A percentile compares a stretch with the other conserved stretches of the same genome.
phyloP scores from a whole-genome alignment of 2,888 invertebrate genomes.

The Nephrotoma appendiculata region DNA sequence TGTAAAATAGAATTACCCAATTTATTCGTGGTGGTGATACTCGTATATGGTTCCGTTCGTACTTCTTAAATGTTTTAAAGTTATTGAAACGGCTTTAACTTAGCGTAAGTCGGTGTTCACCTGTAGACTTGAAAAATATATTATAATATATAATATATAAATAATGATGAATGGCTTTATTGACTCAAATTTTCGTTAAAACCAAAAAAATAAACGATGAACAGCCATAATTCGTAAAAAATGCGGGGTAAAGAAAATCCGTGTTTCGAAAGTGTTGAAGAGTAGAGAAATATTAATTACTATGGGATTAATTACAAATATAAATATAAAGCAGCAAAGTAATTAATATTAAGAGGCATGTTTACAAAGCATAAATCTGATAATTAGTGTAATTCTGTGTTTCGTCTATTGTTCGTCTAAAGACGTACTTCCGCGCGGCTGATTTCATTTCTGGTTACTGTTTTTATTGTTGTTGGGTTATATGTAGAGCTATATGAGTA shows the following conservation, averaged over 20 bases:
- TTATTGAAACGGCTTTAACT: too few species aligned
- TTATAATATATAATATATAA: too few species aligned
- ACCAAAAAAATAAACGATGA: background rate
- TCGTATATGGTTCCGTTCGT: too few species aligned
- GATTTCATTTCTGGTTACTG: background rate
- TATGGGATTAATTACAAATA: background rate
- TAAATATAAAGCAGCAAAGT: background rate
- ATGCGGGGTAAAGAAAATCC: background rate
- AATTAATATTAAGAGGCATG: background rate
- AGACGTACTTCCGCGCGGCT: background rate
- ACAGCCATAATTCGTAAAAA: background rate
- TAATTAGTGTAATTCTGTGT: background rate
- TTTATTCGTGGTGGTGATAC: too few species aligned
- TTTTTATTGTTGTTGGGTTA: background rate
- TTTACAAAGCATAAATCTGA: background rate
- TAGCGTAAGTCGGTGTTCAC: background rate
- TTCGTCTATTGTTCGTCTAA: background rate
- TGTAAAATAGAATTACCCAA: too few species aligned
- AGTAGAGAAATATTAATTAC: background rate
- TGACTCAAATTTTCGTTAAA: background rate
- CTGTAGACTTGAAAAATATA: background rate
- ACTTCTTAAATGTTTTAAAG: too few species aligned
- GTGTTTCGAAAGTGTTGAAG: background rate
- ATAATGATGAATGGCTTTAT: background rate
- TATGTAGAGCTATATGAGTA: background rate